These are phyloP conservation scores for Thelaira solivaga DNA, from an alignment of 2,888 invertebrate genomes.

Conservation along the genomic window DNA sequence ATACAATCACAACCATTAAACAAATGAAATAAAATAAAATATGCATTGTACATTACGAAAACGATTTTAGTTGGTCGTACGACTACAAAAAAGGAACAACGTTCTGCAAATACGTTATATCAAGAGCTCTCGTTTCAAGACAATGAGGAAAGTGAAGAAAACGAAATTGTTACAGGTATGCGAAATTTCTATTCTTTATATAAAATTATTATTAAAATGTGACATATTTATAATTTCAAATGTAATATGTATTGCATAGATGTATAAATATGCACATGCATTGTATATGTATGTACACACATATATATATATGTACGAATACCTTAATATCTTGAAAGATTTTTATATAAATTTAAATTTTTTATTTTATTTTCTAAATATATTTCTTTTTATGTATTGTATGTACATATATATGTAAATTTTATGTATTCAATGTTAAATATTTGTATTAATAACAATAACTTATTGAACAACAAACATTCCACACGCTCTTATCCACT, in stretches of 20 bases:
- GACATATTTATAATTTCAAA: too few relatives aligned
- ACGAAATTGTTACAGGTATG: constrained; percentile 93
- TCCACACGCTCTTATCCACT: not conserved
- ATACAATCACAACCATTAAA: constrained; percentile 24
- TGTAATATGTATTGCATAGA: not conserved
- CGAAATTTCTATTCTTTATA: not conserved
- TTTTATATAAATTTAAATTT: constrained; percentile 11
- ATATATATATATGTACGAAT: too few relatives aligned
- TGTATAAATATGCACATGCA: not conserved
- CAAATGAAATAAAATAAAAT: constrained; percentile 14
- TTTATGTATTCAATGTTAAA: too few relatives aligned
- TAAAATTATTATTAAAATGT: not conserved
- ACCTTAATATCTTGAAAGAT: too few relatives aligned
- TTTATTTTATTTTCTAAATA: constrained; percentile 6
- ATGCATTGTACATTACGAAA: constrained; percentile 33
- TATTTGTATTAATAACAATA: constrained; percentile 13
- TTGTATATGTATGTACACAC: not conserved
- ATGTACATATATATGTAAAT: too few relatives aligned
- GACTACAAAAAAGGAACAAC: constrained; percentile 89
- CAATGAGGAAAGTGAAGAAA: constrained; percentile 90
- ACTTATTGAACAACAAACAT: constrained; percentile 11
- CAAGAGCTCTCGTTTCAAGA: constrained; percentile 97
- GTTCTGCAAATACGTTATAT: constrained; percentile 93
- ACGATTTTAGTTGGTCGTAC: constrained; percentile 78
- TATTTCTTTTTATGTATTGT: constrained; percentile 45